A percentile compares a stretch with the other conserved stretches of the same genome.
Evolutionary conservation across 2,797 vertebrate species (phyloP).

Genomic region (Gallinago nigripennis): DNA sequence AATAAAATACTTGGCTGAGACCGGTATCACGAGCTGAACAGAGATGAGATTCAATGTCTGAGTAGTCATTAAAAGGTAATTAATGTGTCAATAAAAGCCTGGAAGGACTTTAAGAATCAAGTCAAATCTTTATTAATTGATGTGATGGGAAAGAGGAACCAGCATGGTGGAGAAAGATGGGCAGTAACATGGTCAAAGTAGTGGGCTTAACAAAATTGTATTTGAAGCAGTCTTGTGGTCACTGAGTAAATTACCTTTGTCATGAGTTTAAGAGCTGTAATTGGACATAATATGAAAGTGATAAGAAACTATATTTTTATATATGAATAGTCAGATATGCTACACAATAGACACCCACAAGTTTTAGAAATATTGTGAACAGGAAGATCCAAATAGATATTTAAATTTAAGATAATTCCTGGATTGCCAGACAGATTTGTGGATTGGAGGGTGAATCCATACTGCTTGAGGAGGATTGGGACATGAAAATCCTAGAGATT

Average conservation of each 20-base stretch:
- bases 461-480: neutral
- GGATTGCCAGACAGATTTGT: neutral
- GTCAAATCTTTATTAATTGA: neutral
- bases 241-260: neutral
- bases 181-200: neutral
- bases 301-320: neutral
- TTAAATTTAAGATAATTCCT: neutral
- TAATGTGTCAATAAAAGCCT: neutral
- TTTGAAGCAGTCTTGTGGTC: neutral
- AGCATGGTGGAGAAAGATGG: neutral
- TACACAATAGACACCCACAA: neutral
- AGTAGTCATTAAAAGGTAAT: conserved; percentile 6
- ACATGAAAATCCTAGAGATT: neutral
- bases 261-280: neutral
- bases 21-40: neutral
- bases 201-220: neutral
- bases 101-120: neutral
- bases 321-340: neutral
- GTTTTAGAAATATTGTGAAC: neutral
- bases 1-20: neutral
- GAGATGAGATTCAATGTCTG: neutral
- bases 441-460: neutral
- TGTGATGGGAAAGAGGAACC: neutral
- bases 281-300: neutral
- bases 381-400: neutral